A percentile compares a stretch with the other conserved stretches of the same genome.
These are phyloP conservation scores for Pyxicephalus adspersus DNA, from an alignment of 2,113 vertebrate species.

Conservation along the genomic window DNA sequence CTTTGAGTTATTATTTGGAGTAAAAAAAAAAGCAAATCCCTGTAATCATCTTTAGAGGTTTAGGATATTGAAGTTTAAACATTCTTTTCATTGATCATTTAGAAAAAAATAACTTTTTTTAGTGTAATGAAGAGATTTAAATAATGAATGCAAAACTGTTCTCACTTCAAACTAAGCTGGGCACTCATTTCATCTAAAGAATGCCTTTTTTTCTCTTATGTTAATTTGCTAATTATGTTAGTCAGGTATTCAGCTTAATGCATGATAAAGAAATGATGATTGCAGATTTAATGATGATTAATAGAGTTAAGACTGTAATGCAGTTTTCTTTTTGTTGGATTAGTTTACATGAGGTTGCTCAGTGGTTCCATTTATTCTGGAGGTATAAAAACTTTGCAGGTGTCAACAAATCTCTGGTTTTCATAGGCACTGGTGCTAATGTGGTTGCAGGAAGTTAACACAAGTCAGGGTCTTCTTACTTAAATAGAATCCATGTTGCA, in stretches of 20 bases:
- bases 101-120: slow-evolving; percentile 57
- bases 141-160: slow-evolving; percentile 56
- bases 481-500: no score
- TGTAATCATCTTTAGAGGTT: slow-evolving; percentile 53
- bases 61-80: slow-evolving; percentile 54
- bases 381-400: neutral
- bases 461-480: no score
- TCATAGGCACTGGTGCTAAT: no score
- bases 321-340: neutral
- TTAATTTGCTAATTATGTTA: slow-evolving; percentile 64
- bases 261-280: slow-evolving; percentile 43
- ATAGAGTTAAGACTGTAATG: slow-evolving; percentile 19
- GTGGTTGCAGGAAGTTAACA: no score
- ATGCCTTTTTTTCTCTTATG: slow-evolving; percentile 60
- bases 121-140: slow-evolving; percentile 59
- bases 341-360: neutral
- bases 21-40: slow-evolving; percentile 41
- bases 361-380: neutral
- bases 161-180: slow-evolving; percentile 61
- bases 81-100: slow-evolving; percentile 51
- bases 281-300: slow-evolving; percentile 31
- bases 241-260: slow-evolving; percentile 44
- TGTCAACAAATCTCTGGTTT: neutral
- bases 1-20: slow-evolving; percentile 38
- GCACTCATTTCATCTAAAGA: slow-evolving; percentile 60